Conservation (phyloP, 2,888 invertebrate species). For the Mimachlamys varia region DNA sequence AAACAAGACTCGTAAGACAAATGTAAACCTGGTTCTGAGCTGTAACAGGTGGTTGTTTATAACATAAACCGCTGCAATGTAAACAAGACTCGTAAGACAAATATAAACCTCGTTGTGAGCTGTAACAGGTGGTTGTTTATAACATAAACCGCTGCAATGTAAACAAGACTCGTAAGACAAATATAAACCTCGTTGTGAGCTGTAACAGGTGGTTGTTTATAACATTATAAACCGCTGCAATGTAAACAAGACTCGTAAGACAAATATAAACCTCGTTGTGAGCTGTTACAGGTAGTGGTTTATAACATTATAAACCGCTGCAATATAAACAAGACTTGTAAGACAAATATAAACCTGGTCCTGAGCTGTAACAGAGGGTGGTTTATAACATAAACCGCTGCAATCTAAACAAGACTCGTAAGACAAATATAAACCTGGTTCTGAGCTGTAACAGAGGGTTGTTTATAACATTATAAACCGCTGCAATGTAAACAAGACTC, state of each 20-base stretch:
- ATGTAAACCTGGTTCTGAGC: no score
- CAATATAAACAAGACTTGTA: conserved; percentile 57
- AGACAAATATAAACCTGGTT: no score
- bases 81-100: neutral
- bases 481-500: conserved; percentile 79
- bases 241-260: neutral
- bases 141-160: conserved; percentile 91
- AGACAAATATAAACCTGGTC: no score
- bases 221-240: conserved; percentile 96
- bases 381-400: conserved; percentile 96
- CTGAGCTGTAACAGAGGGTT: no score
- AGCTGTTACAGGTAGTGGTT: no score
- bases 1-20: neutral
- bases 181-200: no score
- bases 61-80: conserved; percentile 91
- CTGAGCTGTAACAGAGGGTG: no score
- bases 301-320: conserved; percentile 98
- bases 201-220: conserved; percentile 93
- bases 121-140: no score
- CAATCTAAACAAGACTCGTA: conserved; percentile 57
- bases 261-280: no score
- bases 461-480: conserved; percentile 98
- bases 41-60: no score
- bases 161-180: neutral
- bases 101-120: no score